These are phyloP conservation scores for Aphelenchoides bicaudatus DNA, from an alignment of 2,888 invertebrate species.

Conservation along the genomic window DNA sequence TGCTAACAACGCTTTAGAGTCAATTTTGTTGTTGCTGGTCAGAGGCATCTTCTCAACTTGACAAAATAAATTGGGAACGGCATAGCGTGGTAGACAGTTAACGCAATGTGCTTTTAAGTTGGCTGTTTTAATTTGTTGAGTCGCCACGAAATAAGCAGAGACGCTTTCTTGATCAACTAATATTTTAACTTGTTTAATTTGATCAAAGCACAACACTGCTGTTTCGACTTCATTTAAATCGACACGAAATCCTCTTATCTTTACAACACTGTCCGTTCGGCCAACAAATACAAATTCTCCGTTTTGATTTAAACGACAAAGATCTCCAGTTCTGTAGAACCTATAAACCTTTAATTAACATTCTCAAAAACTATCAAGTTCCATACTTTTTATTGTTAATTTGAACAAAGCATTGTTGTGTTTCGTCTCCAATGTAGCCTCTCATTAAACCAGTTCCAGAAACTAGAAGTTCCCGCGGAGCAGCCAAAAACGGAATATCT, in stretches of 20 bases:
- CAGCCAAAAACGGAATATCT: background rate
- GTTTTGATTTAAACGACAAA: constrained; percentile 28
- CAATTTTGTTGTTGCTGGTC: constrained; percentile 45
- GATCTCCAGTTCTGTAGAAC: constrained; percentile 52
- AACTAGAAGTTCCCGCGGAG: constrained; percentile 34
- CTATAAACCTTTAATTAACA: constrained; percentile 19
- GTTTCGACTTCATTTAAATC: constrained; percentile 54
- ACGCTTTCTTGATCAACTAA: constrained; percentile 38
- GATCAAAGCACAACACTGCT: constrained; percentile 22
- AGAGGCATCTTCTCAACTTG: constrained; percentile 44
- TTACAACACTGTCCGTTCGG: constrained; percentile 51
- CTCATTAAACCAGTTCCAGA: constrained; percentile 43
- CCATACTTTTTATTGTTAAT: constrained; percentile 10
- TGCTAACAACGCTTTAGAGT: constrained; percentile 13
- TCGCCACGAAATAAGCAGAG: constrained; percentile 28
- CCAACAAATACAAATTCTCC: constrained; percentile 46
- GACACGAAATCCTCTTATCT: constrained; percentile 54
- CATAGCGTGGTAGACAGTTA: constrained; percentile 40
- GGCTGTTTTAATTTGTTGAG: background rate
- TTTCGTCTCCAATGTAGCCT: constrained; percentile 42
- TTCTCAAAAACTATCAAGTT: constrained; percentile 9
- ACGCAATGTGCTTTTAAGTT: constrained; percentile 25
- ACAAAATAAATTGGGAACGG: constrained; percentile 42
- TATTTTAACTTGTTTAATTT: constrained; percentile 30
- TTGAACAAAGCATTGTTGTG: constrained; percentile 27